Evolutionary conservation across 35 echinoderm and acorn worm genomes (phyloP), one percentile per base, ranked within the genome.

Genomic region (Strongylocentrotus purpuratus): DNA sequence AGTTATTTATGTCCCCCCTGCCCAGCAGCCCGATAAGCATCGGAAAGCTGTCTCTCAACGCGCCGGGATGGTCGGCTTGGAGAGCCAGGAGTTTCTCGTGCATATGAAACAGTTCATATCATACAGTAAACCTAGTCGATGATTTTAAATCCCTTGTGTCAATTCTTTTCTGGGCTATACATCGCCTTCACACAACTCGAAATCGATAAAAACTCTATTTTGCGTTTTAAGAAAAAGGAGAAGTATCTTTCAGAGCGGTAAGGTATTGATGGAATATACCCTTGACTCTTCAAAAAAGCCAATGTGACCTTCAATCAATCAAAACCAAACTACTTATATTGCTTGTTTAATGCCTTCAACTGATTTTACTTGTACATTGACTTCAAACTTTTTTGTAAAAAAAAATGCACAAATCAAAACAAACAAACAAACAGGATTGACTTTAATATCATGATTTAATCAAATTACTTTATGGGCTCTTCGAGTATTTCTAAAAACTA

Each of bases 21-120:
- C 28, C 20, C 65, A 7, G 65, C 20, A 78, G 22, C 20, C 65
- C 65, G 65, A 78, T 78, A 78, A 78, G 20, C 65, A 78, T 78
- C 65, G 25, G 65, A n/a, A 28, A 78, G 65, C 65, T 78, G 65
- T 28, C 20, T 78, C 65, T 78, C 65, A 78, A 78, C 65, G 5
- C 65, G 65, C 65, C 65, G 65, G 20, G 65, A n/a, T n/a, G 65
- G 65, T 28, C 65, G 65, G 65, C 65, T 7, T 78, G 65, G 65
- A 78, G 65, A 78, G 65, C 7, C 65, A 7, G 22, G 8, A 78
- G 65, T 15, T n/a, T 78, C 28, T 78, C 65, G 22, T 78, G 65
- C 65, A 78, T n/a, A n/a, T 78, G 65, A 78, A 22, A 78, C 65
- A 78, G 65, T 78, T 78, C 65, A 78, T 78, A 78, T 78, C 65